Base-by-base conservation (phyloP, 2,797 vertebrate genomes). In the Staurois parvus region DNA sequence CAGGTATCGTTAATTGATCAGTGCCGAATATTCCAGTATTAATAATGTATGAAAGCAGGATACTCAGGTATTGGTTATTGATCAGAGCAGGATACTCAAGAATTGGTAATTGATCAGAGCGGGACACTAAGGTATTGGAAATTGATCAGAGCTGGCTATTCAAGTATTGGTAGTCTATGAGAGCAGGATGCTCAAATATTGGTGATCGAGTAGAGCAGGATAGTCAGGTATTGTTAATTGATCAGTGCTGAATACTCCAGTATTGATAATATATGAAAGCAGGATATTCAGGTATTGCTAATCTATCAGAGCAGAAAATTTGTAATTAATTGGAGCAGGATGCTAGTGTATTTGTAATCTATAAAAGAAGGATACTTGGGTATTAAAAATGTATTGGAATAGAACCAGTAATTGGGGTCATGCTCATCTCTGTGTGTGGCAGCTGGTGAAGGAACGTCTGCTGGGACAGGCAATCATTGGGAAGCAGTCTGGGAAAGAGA, bases 371-470 rank as follows among this genome's bases (percentile, higher is more conserved):
- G 21, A 8, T 24, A 7, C 21, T 24, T 24, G 1, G 21, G 21
- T 59, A 24, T 59, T 59, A 9, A 6, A 7, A 1, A 59, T 24
- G 2, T 52, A 52, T 52, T 4, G 13, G 1, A 19, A 3, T 15
- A 45, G 13, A 45, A 45, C 3, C 1, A 37, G 37, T 37, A 10
- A 8, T 10, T 37, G 37, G 30, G 29, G 19, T 70, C 4, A 70
- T 32, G 1, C 2, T 72, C 2, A 13, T 72, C 21, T 21, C 32
- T 72, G 2, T 70, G 67, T 70, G 15, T 8, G 3, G 0, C 89
- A 99, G 98, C 75, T 93, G 15, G 95, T 96, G 66, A 91, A 30
- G 59, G 95, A 98, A 85, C 90, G 88, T 76, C 91, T 99, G 82
- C 83, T 96, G 19, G 98, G 98, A 81, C 91, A 92, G 0, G 93